A percentile compares a stretch with the other conserved stretches of the same genome.
These are phyloP conservation scores for Megamerina dolium DNA, from an alignment of 2,888 invertebrate species.

Conservation along the genomic window DNA sequence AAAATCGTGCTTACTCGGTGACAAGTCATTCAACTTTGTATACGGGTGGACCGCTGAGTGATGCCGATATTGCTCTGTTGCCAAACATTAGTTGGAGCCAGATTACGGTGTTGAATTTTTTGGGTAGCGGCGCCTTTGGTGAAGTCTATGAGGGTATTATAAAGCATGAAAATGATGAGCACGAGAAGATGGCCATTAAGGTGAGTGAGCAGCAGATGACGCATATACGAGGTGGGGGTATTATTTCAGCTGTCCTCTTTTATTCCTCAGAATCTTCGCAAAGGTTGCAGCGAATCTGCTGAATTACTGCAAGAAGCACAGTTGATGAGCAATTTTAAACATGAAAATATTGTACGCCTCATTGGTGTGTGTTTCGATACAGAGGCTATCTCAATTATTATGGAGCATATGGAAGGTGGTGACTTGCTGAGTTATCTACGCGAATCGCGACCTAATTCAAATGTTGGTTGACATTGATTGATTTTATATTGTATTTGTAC, in stretches of 20 bases:
- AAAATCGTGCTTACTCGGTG: conserved; percentile 64
- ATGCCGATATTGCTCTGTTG: conserved; percentile 70
- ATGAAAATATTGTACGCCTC: conserved; percentile 88
- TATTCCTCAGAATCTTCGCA: conserved; percentile 85
- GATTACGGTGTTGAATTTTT: conserved; percentile 77
- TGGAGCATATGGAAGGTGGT: conserved; percentile 97
- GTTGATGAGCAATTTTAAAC: conserved; percentile 95
- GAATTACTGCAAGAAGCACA: conserved; percentile 96
- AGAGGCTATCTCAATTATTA: conserved; percentile 87
- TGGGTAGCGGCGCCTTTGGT: conserved; percentile 95
- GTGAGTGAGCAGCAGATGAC: conserved; percentile 46
- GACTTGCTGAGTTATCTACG: conserved; percentile 88
- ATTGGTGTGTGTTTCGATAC: conserved; percentile 92
- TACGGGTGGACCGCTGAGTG: conserved; percentile 59
- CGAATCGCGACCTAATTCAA: conserved; percentile 64
- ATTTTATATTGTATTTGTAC: not conserved
- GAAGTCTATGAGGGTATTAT: conserved; percentile 93
- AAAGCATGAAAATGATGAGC: conserved; percentile 59
- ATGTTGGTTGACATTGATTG: conserved; percentile 48
- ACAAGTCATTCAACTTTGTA: conserved; percentile 76
- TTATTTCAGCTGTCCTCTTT: too few species aligned
- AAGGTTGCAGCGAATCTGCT: conserved; percentile 80
- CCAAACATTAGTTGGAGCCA: conserved; percentile 84
- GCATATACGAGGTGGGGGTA: not conserved
- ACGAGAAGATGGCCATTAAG: conserved; percentile 86